Base-by-base conservation (phyloP, 2,888 invertebrate species). In the Hyalella azteca region DNA sequence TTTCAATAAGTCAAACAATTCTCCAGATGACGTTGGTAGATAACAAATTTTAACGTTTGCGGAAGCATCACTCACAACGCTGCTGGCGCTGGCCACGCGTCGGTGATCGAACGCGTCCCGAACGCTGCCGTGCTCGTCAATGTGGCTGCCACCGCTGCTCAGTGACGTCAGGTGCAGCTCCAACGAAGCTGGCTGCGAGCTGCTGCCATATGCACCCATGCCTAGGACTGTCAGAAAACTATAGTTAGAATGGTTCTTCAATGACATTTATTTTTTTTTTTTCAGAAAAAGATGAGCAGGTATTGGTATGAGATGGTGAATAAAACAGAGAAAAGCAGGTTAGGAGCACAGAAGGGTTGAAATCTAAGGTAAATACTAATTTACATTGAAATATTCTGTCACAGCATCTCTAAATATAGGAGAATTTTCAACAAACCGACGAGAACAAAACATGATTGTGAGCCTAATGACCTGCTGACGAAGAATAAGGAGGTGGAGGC, bases 41-140 rank as follows among this genome's bases (percentile, higher is more conserved):
- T n/a, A n/a, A 45, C 45, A 45, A 45, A 45, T 45, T 45, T 45
- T 11, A 45, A 45, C 45, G 45, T 15, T 11, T 45, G 45, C 45
- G 45, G 15, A 26, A 54, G 54, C 26, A 13, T 9, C n/a, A 75
- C 41, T 75, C 41, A 75, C 75, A 5, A 75, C 75, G 45, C 75
- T 75, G 45, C 75, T 75, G 45, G 45, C 75, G 45, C 75, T 75
- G 75, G 75, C 75, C 40, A 75, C 75, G 15, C 75, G 40, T 22
- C 75, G n/a, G 36, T 36, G 15, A 32, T 66, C 29, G n/a, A 45
- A 40, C 19, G 26, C 75, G 26, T 9, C 22, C n/a, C 36, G 7
- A 4, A 19, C 29, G 29, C 4, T 9, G 26, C 29, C 26, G 22
- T 11, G 50, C 22, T 5, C 13, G 59, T 59, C 59, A 36, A 36